phyloP scores from a whole-genome alignment of 2,113 vertebrate genomes.

The Tupaia chinensis region DNA sequence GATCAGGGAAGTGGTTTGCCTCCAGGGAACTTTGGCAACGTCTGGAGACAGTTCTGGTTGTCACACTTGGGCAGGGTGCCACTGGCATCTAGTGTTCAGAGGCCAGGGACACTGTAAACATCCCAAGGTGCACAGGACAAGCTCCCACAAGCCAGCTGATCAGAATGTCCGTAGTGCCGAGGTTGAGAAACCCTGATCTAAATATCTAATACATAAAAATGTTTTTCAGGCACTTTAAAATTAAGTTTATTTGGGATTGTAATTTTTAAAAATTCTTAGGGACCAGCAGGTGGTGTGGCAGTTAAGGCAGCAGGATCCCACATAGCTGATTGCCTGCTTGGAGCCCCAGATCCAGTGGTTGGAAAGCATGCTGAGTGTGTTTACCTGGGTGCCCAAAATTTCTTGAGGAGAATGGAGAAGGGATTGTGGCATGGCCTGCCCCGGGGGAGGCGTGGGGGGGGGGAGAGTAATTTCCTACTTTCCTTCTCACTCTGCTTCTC shows the following conservation, averaged over 20 bases:
- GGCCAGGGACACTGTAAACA: background rate
- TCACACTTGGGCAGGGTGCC: background rate
- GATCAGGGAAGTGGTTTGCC: background rate
- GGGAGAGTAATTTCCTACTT: too few species aligned
- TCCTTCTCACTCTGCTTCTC: too few species aligned
- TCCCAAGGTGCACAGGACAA: fast-evolving
- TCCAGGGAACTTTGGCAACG: background rate
- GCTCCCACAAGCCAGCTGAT: fast-evolving
- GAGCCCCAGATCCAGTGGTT: too few species aligned
- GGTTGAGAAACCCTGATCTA: background rate
- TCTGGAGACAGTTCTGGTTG: background rate
- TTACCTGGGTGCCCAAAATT: too few species aligned
- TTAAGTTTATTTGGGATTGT: background rate
- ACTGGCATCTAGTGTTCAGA: background rate
- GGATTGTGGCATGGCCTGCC: too few species aligned
- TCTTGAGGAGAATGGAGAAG: too few species aligned
- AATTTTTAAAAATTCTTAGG: too few species aligned
- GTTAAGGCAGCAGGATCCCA: too few species aligned
- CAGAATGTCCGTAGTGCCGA: fast-evolving
- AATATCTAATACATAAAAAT: background rate
- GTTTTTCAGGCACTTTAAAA: background rate
- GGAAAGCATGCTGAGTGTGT: too few species aligned
- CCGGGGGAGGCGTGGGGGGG: too few species aligned
- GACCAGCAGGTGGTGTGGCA: too few species aligned
- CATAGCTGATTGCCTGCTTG: too few species aligned